phyloP scores from a whole-genome alignment of 2,113 vertebrate genomes.

The Syngnathus typhle region DNA sequence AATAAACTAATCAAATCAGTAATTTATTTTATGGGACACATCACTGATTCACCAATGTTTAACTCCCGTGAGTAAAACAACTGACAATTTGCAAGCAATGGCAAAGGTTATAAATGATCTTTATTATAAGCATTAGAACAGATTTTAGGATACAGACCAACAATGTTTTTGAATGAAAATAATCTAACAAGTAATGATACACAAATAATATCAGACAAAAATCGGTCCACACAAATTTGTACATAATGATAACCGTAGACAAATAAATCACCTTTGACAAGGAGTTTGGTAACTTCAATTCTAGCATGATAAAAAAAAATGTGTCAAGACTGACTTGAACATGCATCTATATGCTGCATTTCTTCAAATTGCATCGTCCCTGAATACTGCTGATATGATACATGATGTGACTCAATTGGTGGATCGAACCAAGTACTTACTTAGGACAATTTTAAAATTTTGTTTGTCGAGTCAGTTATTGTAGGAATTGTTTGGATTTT shows the following conservation, averaged over 20 bases:
- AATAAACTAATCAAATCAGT: too few relatives aligned
- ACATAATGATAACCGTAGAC: conserved; percentile 3
- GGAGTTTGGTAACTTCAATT: conserved; percentile 22
- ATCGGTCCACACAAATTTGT: not conserved
- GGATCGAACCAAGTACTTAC: not conserved
- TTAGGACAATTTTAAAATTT: not conserved
- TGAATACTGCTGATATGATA: conserved; percentile 7
- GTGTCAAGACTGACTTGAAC: conserved; percentile 20
- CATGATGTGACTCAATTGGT: not conserved
- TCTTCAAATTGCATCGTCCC: not conserved
- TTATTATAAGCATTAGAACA: conserved; percentile 74
- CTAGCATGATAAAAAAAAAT: conserved; percentile 24
- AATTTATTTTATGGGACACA: too few relatives aligned
- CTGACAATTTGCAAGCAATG: conserved; percentile 1
- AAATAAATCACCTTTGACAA: conserved; percentile 38
- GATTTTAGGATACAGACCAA: conserved; percentile 70
- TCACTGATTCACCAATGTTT: not conserved
- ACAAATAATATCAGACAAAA: conserved; percentile 34
- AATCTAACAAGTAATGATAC: conserved; percentile 33
- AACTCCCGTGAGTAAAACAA: not conserved
- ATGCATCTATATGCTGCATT: conserved; percentile 11
- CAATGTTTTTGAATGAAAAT: conserved; percentile 56
- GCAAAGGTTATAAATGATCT: conserved; percentile 70
- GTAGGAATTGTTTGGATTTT: not conserved
- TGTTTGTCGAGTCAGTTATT: not conserved